These are phyloP conservation scores for Halcyon senegalensis DNA, from an alignment of 2,113 vertebrate species.

Conservation along the genomic window DNA sequence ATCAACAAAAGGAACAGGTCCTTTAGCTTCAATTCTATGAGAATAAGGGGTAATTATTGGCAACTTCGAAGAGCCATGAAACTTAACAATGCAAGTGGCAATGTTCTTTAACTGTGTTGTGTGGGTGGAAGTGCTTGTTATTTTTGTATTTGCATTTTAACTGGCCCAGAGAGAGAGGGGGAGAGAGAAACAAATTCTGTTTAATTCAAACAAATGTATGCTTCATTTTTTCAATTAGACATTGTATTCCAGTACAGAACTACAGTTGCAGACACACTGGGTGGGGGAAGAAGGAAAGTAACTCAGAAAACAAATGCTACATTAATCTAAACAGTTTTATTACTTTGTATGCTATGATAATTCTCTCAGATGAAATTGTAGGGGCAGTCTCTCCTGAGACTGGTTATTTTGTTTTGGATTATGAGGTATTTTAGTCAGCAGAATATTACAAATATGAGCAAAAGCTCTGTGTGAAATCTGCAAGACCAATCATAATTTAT, in stretches of 20 bases:
- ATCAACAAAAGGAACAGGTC: neutral
- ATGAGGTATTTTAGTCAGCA: neutral
- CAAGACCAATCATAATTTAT: neutral
- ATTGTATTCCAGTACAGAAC: neutral
- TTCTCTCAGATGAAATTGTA: neutral
- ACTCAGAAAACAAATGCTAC: neutral
- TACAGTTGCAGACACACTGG: neutral
- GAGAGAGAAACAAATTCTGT: neutral
- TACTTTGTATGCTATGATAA: neutral
- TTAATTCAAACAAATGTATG: neutral
- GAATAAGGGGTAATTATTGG: neutral
- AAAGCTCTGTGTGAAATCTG: neutral
- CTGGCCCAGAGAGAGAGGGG: neutral
- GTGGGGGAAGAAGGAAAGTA: neutral
- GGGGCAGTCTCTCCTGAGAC: too few species aligned
- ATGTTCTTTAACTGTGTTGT: neutral
- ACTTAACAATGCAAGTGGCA: neutral
- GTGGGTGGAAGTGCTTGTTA: neutral
- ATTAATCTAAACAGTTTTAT: neutral
- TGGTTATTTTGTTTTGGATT: neutral
- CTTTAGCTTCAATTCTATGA: neutral
- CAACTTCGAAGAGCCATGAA: neutral
- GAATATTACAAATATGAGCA: neutral
- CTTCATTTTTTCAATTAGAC: conserved; percentile 35
- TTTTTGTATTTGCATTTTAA: conserved; percentile 8